A percentile compares a stretch with the other conserved stretches of the same genome.
Evolutionary conservation across 2,888 invertebrate genomes (phyloP).

Genomic region (Atethmia centrago): DNA sequence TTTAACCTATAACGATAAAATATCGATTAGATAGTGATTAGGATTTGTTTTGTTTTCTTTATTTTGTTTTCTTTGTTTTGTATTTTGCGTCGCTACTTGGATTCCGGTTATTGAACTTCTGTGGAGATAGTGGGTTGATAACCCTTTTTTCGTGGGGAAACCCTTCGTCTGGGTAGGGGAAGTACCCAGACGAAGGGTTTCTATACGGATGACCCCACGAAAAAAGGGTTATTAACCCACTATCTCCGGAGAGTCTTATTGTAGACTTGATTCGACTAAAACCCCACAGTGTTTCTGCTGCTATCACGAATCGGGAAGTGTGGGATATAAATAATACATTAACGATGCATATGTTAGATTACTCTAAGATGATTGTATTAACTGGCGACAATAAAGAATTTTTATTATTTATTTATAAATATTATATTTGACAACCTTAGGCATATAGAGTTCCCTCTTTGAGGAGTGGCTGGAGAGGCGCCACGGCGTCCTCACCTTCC

Average conservation of each 20-base stretch:
- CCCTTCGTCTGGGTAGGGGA: too few species aligned
- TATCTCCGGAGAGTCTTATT: not conserved
- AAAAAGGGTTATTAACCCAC: not conserved
- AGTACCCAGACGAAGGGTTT: too few species aligned
- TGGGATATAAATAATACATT: not conserved
- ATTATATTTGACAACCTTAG: too few species aligned
- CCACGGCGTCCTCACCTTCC: too few species aligned
- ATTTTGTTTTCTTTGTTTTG: conserved; percentile 48
- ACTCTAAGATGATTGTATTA: too few species aligned
- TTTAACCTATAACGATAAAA: conserved; percentile 52
- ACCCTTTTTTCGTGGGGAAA: not conserved
- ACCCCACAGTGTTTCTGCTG: not conserved
- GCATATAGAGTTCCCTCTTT: too few species aligned
- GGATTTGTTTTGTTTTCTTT: conserved; percentile 44
- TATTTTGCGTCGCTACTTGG: conserved; percentile 29
- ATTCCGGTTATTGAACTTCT: conserved; percentile 16
- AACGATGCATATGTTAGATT: too few species aligned
- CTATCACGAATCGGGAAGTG: not conserved
- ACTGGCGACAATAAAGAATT: too few species aligned
- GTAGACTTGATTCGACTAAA: not conserved
- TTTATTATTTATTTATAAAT: too few species aligned
- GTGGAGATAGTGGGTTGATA: not conserved
- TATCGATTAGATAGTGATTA: conserved; percentile 52
- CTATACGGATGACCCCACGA: too few species aligned
- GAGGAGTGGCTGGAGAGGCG: too few species aligned